Evolutionary conservation across 2,888 invertebrate genomes (phyloP).

Genomic region (Chirona hameri): DNA sequence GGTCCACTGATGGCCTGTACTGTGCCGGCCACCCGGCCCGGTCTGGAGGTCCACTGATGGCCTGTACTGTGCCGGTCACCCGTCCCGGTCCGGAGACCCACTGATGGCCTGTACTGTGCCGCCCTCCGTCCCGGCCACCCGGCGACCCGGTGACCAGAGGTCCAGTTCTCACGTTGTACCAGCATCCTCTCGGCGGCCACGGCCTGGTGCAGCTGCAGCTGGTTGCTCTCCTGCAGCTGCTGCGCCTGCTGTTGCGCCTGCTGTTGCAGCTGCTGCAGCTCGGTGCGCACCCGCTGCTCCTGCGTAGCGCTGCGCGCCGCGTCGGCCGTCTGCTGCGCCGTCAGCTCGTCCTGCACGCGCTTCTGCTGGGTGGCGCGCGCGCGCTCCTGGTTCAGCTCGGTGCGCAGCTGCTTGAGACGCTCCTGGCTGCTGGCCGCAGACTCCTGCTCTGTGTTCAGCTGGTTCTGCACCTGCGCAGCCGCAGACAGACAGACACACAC

Average conservation of each 20-base stretch:
- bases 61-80: too few species aligned
- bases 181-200: neutral
- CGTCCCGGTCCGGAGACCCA: too few species aligned
- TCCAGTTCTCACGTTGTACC: too few species aligned
- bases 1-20: too few species aligned
- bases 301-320: constrained; percentile 58
- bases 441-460: constrained; percentile 47
- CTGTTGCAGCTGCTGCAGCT: constrained; percentile 53
- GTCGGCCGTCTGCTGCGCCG: constrained; percentile 53
- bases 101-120: too few species aligned
- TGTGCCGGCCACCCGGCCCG: too few species aligned
- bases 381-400: constrained; percentile 65
- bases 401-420: constrained; percentile 37
- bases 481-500: constrained; percentile 78
- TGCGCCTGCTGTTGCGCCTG: constrained; percentile 49
- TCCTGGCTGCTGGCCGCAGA: constrained; percentile 38
- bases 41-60: too few species aligned
- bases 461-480: constrained; percentile 69
- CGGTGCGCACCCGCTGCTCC: constrained; percentile 56
- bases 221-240: constrained; percentile 38
- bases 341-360: constrained; percentile 58
- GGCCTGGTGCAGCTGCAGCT: constrained; percentile 22
- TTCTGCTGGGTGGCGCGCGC: constrained; percentile 54
- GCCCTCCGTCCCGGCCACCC: too few species aligned
- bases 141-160: too few species aligned